Conservation (phyloP, 2,888 invertebrate species). For the Chelonus formosanus region DNA sequence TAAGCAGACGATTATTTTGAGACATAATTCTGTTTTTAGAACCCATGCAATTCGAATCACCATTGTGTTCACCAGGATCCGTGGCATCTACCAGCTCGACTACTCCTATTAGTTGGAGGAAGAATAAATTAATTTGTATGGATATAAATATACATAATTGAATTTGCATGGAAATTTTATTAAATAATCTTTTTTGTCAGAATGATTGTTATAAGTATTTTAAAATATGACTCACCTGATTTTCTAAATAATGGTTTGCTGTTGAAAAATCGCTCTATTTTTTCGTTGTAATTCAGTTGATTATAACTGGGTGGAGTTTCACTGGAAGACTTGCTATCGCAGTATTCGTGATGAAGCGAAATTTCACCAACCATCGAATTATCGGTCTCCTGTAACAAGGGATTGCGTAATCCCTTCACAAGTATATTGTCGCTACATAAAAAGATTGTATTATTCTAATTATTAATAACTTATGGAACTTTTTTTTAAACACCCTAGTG, state of each 20-base stretch:
- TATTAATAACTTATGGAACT: too few species aligned
- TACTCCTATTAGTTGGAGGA: slow-evolving; percentile 44
- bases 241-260: too few species aligned
- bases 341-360: slow-evolving; percentile 84
- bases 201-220: too few species aligned
- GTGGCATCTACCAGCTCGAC: slow-evolving; percentile 60
- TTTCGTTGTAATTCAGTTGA: slow-evolving; percentile 87
- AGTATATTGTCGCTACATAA: slow-evolving; percentile 46
- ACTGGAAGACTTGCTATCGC: slow-evolving; percentile 80
- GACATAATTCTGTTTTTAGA: slow-evolving; percentile 53
- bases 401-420: slow-evolving; percentile 62
- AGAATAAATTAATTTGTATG: too few species aligned
- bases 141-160: too few species aligned
- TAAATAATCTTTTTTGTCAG: too few species aligned
- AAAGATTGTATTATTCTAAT: not conserved
- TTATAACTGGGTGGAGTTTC: slow-evolving; percentile 85
- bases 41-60: slow-evolving; percentile 47
- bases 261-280: slow-evolving; percentile 72
- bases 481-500: too few species aligned
- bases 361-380: slow-evolving; percentile 86
- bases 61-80: slow-evolving; percentile 55
- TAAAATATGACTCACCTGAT: too few species aligned
- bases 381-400: slow-evolving; percentile 74
- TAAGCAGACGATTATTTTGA: slow-evolving; percentile 53
- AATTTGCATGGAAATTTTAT: too few species aligned